Conservation (phyloP, 2,113 vertebrate species). For the Galeopterus variegatus region DNA sequence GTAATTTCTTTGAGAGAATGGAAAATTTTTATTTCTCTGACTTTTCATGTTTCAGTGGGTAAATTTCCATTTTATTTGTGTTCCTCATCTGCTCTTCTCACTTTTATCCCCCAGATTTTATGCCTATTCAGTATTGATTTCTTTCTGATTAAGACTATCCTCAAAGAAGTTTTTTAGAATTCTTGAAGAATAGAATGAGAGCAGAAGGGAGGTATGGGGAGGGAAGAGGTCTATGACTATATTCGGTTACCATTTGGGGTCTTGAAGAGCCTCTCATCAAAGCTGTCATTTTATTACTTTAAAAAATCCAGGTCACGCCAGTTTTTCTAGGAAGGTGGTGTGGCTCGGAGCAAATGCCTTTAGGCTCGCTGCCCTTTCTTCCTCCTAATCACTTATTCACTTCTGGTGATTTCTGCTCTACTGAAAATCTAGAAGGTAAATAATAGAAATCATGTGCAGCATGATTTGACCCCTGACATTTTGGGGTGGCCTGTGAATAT, state of each 20-base stretch:
- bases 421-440: not conserved
- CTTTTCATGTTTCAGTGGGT: not conserved
- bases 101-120: not conserved
- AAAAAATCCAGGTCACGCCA: not conserved
- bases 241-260: not conserved
- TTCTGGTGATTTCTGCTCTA: not conserved
- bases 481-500: not conserved
- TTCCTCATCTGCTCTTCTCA: conserved; percentile 13
- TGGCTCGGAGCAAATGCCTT: not conserved
- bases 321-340: not conserved
- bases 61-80: not conserved
- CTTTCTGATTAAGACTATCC: conserved; percentile 6
- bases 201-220: not conserved
- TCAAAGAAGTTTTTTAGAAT: not conserved
- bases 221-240: not conserved
- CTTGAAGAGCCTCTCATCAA: not conserved
- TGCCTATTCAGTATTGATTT: not conserved
- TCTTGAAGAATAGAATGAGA: not conserved
- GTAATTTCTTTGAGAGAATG: not conserved
- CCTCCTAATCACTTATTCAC: not conserved
- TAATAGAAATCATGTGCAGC: not conserved
- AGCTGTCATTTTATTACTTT: not conserved
- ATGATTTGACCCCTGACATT: not conserved
- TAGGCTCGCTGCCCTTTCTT: not conserved
- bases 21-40: not conserved